Base-by-base conservation (phyloP, 1,140 invertebrate species). In the Hestina assimilis region DNA sequence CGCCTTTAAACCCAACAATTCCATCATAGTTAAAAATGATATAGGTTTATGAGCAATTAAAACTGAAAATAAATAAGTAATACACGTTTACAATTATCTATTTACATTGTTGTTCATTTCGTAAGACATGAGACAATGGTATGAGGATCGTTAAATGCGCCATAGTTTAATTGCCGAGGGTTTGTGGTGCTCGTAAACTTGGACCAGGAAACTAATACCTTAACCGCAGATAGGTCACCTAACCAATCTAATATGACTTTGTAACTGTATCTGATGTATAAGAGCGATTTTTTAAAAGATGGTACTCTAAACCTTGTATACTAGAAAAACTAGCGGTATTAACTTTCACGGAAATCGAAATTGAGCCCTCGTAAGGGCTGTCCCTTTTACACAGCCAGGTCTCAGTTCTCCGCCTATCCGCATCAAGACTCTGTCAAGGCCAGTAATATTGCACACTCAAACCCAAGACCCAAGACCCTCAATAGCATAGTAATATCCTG, bases 141-240 rank as follows among this genome's bases (percentile, higher is more conserved):
- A 56, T 72, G 72, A 61, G 31, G 55, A 79, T 76, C 72, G 72
- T 76, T 77, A 79, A 82, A 77, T 70, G 73, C 69, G 78, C 68
- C 77, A 43, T 51, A 64, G 71, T 75, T 86, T 86, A 86, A 86
- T 86, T 83, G 74, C 83, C 48, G 59, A 57, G 65, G 66, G 64
- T 59, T 71, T 79, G 78, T 47, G 75, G 75, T 66, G 48, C 35
- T 72, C 66, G 69, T 86, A 86, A 85, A 85, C 54, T 21, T 42
- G 51, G 57, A 70, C 62, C 63, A 75, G 79, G 80, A 78, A 75
- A 83, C 78, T 83, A 71, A 79, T 73, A 69, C 53, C 55, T 43
- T 53, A 71, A 86, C 83, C 83, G 57, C 83, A 86, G 77, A 63
- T 78, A 63, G 75, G 75, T 80, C 69, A 78, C 42, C 53, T 67